These are phyloP conservation scores for Podarcis siculus DNA, from an alignment of 2,797 vertebrate species.

Conservation along the genomic window DNA sequence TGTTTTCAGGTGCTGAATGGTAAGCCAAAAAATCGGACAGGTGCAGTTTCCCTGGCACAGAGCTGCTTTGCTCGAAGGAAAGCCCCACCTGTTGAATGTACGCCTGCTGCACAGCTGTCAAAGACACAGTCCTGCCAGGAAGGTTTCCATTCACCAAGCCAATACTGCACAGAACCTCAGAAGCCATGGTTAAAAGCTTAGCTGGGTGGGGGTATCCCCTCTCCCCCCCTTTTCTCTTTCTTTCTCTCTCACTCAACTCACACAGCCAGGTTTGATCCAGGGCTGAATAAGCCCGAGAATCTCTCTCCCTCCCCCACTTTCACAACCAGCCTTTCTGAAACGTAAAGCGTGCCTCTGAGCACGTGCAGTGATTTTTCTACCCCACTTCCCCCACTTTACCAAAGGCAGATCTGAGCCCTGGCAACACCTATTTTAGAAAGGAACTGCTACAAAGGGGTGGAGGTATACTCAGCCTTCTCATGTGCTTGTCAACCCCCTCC, in stretches of 20 bases:
- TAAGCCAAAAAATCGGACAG: background rate
- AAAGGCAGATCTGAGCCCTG: background rate
- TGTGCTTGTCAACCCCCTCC: background rate
- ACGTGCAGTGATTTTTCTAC: background rate
- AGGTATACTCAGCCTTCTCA: background rate
- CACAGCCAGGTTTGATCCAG: background rate
- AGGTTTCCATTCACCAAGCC: background rate
- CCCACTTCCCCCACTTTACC: background rate
- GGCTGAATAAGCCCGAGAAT: background rate
- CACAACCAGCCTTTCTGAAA: background rate
- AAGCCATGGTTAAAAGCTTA: background rate
- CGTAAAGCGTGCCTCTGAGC: background rate
- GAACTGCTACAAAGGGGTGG: background rate
- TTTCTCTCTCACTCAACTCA: too few species aligned
- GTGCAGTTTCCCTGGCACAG: background rate
- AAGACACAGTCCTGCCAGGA: background rate
- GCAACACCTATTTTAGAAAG: background rate
- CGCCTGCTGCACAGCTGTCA: background rate
- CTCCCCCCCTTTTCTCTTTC: background rate
- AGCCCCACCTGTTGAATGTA: background rate
- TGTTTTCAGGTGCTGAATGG: background rate
- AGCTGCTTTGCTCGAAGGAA: background rate
- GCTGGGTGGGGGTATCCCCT: too few species aligned
- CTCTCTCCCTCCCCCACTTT: background rate
- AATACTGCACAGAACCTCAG: background rate